Conservation (phyloP, 2,888 invertebrate species). For the Reticulitermes lucifugus region DNA sequence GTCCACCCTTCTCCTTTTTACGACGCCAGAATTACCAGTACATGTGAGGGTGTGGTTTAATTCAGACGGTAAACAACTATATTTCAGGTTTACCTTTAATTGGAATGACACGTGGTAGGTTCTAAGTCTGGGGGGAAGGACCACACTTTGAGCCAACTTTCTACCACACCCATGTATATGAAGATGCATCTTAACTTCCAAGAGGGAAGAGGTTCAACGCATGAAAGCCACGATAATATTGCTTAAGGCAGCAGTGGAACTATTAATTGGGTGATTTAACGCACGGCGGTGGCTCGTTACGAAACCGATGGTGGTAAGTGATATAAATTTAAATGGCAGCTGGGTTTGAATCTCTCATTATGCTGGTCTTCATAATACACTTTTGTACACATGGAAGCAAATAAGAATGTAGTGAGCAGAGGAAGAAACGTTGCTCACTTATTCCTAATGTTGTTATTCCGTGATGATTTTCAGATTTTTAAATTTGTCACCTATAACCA, state of each 20-base stretch:
- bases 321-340: conserved; percentile 35
- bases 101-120: conserved; percentile 41
- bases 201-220: neutral
- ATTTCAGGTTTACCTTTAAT: conserved; percentile 46
- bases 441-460: too few relatives aligned
- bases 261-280: conserved; percentile 29
- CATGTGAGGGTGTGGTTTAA: conserved; percentile 38
- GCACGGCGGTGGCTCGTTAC: neutral
- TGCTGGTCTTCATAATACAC: too few relatives aligned
- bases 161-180: conserved; percentile 35
- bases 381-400: too few relatives aligned
- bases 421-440: too few relatives aligned
- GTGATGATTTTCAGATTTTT: too few relatives aligned
- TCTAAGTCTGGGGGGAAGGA: conserved; percentile 4
- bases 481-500: too few relatives aligned
- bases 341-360: neutral
- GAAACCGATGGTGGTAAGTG: conserved; percentile 6
- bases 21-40: neutral
- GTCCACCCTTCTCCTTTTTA: neutral
- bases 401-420: too few relatives aligned
- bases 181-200: conserved; percentile 19
- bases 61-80: conserved; percentile 41
- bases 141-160: conserved; percentile 12
- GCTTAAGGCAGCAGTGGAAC: neutral
- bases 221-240: neutral